These are phyloP conservation scores for Pogonomyrmex barbatus DNA, from an alignment of 1,140 invertebrate species.

Conservation along the genomic window DNA sequence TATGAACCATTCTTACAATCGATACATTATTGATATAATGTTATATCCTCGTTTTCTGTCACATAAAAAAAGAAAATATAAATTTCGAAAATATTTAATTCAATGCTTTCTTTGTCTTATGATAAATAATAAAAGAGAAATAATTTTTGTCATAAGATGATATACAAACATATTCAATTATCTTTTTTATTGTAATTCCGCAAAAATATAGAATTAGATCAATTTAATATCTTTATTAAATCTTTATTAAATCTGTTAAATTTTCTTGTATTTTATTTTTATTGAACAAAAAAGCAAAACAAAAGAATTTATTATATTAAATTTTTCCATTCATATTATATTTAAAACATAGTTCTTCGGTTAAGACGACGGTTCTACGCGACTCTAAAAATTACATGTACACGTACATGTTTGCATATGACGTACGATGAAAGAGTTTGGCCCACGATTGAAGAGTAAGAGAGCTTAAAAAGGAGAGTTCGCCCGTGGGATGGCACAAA, in stretches of 20 bases:
- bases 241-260: neutral
- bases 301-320: neutral
- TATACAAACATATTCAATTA: no score
- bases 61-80: neutral
- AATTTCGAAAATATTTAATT: neutral
- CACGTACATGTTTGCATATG: neutral
- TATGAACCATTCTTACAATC: neutral
- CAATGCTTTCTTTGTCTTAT: neutral
- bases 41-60: neutral
- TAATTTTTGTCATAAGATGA: neutral
- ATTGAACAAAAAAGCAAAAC: no score
- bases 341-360: neutral
- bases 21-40: neutral
- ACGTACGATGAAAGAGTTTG: neutral
- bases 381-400: neutral
- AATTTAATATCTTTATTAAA: neutral
- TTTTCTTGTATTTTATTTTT: no score
- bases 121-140: neutral
- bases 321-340: neutral
- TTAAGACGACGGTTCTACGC: neutral
- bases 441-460: neutral
- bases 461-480: neutral
- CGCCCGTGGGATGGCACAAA: constrained; percentile 41
- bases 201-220: neutral
- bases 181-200: neutral